Evolutionary conservation across 1,140 invertebrate genomes (phyloP).

Genomic region (Zaprionus ghesquierei): DNA sequence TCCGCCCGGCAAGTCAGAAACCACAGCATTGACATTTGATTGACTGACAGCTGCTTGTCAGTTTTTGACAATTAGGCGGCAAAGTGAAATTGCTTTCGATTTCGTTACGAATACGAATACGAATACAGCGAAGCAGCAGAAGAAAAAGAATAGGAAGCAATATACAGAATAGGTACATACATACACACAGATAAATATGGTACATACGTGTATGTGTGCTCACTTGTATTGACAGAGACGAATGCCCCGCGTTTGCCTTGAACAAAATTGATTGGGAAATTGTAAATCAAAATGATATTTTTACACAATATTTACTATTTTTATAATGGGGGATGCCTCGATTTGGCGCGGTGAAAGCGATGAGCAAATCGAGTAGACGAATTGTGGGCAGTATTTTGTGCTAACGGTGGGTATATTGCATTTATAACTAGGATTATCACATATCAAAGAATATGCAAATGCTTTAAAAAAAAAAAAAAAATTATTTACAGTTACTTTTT

Average conservation of each 20-base stretch:
- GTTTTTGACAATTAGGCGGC: conserved; percentile 72
- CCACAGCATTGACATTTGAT: conserved; percentile 68
- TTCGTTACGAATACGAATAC: conserved; percentile 30
- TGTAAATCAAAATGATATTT: conserved; percentile 52
- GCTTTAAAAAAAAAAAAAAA: too few species aligned
- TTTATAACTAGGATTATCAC: not conserved
- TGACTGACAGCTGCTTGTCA: conserved; percentile 73
- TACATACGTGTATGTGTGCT: not conserved
- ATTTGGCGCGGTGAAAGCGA: conserved; percentile 26
- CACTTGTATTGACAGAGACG: conserved; percentile 13
- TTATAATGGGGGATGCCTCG: conserved; percentile 11
- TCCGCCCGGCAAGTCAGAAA: conserved; percentile 28
- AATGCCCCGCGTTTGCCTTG: conserved; percentile 52
- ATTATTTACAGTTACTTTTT: too few species aligned
- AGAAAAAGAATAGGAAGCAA: not conserved
- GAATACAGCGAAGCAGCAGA: not conserved
- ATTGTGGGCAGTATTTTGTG: not conserved
- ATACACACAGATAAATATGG: not conserved
- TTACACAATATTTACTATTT: conserved; percentile 56
- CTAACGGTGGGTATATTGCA: not conserved
- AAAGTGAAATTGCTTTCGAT: conserved; percentile 76
- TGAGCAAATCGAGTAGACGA: not conserved
- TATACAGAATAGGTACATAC: not conserved
- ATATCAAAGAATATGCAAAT: too few species aligned
- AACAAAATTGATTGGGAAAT: conserved; percentile 60